Percentiles rank a stretch among this genome's conserved stretches.
These are phyloP conservation scores for Clytia hemisphaerica DNA, from an alignment of 30 jellyfish, hydroid and myxozoan genomes.

Conservation along the genomic window DNA sequence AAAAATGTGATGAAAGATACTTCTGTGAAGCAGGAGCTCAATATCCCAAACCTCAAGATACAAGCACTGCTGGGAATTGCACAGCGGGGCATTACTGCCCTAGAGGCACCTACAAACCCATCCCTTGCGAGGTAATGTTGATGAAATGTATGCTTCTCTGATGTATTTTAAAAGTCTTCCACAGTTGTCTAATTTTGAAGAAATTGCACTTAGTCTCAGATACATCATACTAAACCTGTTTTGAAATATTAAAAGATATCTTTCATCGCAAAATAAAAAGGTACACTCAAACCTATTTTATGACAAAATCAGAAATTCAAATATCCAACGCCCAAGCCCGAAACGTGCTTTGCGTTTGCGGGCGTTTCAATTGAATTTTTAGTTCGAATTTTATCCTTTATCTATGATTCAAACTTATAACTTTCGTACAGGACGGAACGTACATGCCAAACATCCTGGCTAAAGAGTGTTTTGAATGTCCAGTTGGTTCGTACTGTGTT, in stretches of 20 bases:
- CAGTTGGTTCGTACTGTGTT: constrained; percentile 77
- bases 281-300: no score
- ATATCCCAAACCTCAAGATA: constrained; percentile 46
- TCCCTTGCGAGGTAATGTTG: constrained; percentile 75
- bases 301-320: no score
- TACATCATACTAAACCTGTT: no score
- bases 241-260: no score
- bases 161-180: not conserved
- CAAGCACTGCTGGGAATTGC: constrained; percentile 65
- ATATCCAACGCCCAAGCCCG: no score
- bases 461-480: constrained; percentile 55
- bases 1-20: constrained; percentile 50
- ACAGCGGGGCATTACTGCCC: constrained; percentile 98
- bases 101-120: constrained; percentile 55
- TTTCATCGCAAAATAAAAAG: no score
- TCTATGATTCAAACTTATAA: no score
- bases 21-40: constrained; percentile 57
- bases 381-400: no score
- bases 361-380: no score
- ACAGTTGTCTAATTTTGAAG: not conserved
- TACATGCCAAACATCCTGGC: constrained; percentile 73
- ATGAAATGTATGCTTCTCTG: not conserved
- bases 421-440: constrained; percentile 64
- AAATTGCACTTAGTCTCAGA: no score
- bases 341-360: no score